Evolutionary conservation across 1,140 invertebrate genomes (phyloP), one percentile per base, ranked within the genome.

Genomic region (Stegodyphus dumicola): DNA sequence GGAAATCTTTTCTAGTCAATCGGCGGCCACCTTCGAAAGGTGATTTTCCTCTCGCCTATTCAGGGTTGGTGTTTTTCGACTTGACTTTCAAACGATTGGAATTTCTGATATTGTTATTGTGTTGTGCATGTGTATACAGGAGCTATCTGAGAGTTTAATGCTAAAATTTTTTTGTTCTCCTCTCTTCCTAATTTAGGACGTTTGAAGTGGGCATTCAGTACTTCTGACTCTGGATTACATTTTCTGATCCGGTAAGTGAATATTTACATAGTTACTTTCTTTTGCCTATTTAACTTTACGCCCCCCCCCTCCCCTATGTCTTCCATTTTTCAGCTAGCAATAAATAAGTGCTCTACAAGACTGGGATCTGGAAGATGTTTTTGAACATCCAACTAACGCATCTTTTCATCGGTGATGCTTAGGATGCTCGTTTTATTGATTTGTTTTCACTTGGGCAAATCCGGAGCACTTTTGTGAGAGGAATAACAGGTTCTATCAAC

Each of bases 1-100:
- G 75, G 60, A 56, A 74, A 52, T 56, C 71, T 53, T 17, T 56
- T 74, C 71, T 74, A 56, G 71, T 74, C 71, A 74, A 74, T 54
- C 52, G 53, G n/a, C 48, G 51, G 71, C 13, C 51, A 53, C 6
- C 17, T 67, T 13, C 65, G 65, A 67, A 67, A 7, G 17, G 11
- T 67, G 65, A 15, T 67, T n/a, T n/a, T 67, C 56, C 56, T 60
- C 56, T 60, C 56, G 56, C 56, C 56, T 10, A 33, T 33, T 33
- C 33, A 33, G 33, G 33, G 33, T 33, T 33, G 33, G 33, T 33
- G 33, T 33, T 33, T 60, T 60, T 15, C 56, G 56, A 60, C 15
- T 60, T 33, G 33, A 33, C 33, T 33, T 33, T 33, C 33, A 33
- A 33, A 33, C 33, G 33, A 33, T 33, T 33, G 33, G 33, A 33